Percentiles rank a stretch among this genome's conserved stretches.
Evolutionary conservation across 2,888 invertebrate genomes (phyloP).

Genomic region (Parelbella ahira): DNA sequence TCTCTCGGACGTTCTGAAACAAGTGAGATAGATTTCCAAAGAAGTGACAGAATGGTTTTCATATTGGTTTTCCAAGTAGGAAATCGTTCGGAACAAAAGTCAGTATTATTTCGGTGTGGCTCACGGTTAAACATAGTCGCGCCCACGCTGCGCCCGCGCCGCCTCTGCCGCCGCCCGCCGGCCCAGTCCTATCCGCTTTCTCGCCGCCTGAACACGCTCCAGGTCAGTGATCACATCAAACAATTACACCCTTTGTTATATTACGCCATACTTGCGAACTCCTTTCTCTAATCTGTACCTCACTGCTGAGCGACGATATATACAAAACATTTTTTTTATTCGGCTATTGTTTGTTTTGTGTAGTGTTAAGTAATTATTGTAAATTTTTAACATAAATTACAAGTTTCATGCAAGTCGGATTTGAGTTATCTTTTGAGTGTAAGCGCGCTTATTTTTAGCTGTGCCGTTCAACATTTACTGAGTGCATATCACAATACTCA

Average conservation of each 20-base stretch:
- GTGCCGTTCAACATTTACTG: slow-evolving; percentile 52
- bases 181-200: slow-evolving; percentile 68
- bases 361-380: slow-evolving; percentile 10
- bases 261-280: slow-evolving; percentile 49
- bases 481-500: slow-evolving; percentile 71
- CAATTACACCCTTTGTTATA: slow-evolving; percentile 29
- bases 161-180: slow-evolving; percentile 41
- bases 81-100: slow-evolving; percentile 73
- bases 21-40: slow-evolving; percentile 30
- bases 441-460: slow-evolving; percentile 59
- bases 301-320: too few relatives aligned
- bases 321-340: slow-evolving; percentile 29
- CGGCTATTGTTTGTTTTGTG: slow-evolving; percentile 27
- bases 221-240: slow-evolving; percentile 58
- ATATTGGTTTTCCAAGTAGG: slow-evolving; percentile 52
- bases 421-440: slow-evolving; percentile 43
- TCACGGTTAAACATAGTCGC: slow-evolving; percentile 77
- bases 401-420: slow-evolving; percentile 26
- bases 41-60: slow-evolving; percentile 35
- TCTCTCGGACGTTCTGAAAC: too few relatives aligned
- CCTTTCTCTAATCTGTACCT: slow-evolving; percentile 21
- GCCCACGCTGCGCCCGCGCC: slow-evolving; percentile 60
- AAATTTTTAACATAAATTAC: slow-evolving; percentile 29
- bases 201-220: slow-evolving; percentile 67
- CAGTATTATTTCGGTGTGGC: slow-evolving; percentile 74